Base-by-base conservation (phyloP, 2,113 vertebrate genomes). In the Marcusenius ussheri region DNA sequence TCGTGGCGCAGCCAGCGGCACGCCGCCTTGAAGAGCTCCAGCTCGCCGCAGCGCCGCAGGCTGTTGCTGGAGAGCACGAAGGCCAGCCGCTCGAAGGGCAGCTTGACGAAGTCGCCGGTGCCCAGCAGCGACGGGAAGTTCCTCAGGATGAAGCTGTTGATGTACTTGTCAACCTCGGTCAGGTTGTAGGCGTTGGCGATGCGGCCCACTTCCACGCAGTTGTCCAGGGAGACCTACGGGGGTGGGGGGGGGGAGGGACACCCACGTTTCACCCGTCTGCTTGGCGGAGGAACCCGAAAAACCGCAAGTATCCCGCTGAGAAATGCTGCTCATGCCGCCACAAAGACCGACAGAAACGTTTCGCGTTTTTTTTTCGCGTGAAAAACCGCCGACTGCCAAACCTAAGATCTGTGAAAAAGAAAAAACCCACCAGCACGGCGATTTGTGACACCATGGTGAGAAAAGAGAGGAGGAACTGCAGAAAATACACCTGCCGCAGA, bases 91-190 rank as follows among this genome's bases (percentile, higher is more conserved):
- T 99, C 98, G 84, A 98, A 99, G 0, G 98, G 98, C 53, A 99
- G 97, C 95, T 99, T 99, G 92, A 99, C 97, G 93, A 99, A 99
- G 94, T 99, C 98, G 70, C 98, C 98, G 0, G 98, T 99, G 94
- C 96, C 97, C 94, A 99, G 93, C 92, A 99, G 93, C 0, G 98
- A 97, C 0, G 97, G 96, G 90, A 99, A 99, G 95, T 99, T 99
- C 95, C 98, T 99, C 91, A 99, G 93, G 95, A 99, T 98, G 91
- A 98, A 99, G 93, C 97, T 98, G 96, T 99, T 99, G 91, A 99
- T 97, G 0, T 99, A 99, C 95, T 99, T 99, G 96, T 99, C 98
- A 93, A 99, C 98, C 96, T 99, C 98, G 0, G 98, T 98, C 91
- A 99, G 97, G 92, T 99, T 99, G 93, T 99, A 99, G 0, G 98